Percentiles rank a stretch among this genome's conserved stretches.
phyloP scores from a whole-genome alignment of 2,113 vertebrate genomes.

The Apaloderma vittatum region DNA sequence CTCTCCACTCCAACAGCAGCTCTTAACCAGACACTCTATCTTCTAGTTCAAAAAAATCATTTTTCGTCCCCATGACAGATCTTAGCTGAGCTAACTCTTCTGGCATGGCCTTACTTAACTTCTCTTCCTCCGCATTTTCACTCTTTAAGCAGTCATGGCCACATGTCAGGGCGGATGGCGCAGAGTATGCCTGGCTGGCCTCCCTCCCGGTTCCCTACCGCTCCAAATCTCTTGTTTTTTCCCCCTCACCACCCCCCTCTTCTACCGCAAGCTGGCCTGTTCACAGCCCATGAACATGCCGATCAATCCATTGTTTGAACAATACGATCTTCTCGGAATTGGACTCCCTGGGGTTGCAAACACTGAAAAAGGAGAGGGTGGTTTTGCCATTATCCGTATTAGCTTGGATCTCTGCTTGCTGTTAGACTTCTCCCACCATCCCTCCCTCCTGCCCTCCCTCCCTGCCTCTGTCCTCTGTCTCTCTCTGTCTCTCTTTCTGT shows the following conservation, averaged over 20 bases:
- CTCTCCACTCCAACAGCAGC: background rate
- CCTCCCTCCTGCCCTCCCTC: background rate
- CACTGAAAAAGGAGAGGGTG: background rate
- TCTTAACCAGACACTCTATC: background rate
- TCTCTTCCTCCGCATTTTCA: background rate
- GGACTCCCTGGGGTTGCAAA: background rate
- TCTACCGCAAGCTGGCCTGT: background rate
- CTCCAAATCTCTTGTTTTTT: background rate
- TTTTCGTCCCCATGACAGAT: background rate
- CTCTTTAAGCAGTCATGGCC: background rate
- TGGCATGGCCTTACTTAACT: slow-evolving; percentile 15
- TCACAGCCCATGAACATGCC: background rate
- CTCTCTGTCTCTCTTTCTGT: background rate
- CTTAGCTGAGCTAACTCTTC: background rate
- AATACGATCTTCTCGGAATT: background rate
- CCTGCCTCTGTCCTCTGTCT: background rate
- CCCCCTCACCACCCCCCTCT: background rate
- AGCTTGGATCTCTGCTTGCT: background rate
- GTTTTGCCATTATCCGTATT: background rate
- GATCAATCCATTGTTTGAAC: background rate
- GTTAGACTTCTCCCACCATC: background rate
- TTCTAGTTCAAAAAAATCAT: background rate
- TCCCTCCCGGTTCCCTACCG: background rate
- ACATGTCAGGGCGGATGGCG: background rate
- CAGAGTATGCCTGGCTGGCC: slow-evolving; percentile 4